Evolutionary conservation across 1,140 invertebrate genomes (phyloP), one percentile per base, ranked within the genome.

Genomic region (Conus ventricosus): DNA sequence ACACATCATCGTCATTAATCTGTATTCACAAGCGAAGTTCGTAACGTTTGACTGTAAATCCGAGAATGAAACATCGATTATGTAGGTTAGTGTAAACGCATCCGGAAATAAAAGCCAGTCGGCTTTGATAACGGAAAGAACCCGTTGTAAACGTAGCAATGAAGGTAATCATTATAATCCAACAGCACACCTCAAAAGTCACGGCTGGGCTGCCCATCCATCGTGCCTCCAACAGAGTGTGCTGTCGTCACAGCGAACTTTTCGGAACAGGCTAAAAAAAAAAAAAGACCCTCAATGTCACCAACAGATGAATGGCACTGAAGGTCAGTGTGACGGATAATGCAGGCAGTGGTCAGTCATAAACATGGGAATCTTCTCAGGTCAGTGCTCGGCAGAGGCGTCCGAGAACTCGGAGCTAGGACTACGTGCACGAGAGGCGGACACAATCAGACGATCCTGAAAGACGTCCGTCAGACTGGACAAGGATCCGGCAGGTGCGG

Each of bases 361-460:
- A 63, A 63, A 63, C 60, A 63, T 13, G 11, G 11, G 17, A 63
- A 13, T 11, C 10, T 63, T 63, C 11, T 63, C 17, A 20, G 67
- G 15, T 81, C 80, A 90, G 25, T 80, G 88, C 15, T 78, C 88
- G 8, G 90, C 83, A 0, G 89, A 89, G n/a, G 67, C 78, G 20
- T 90, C 89, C 15, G 90, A 90, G 4, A 91, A 53, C 84, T 88
- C 91, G 7, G 91, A 91, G 67, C 89, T 91, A 20, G 88, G 67
- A 57, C 91, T 91, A 20, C 87, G 87, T 6, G 86, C 88, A 25
- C 89, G 84, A n/a, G 81, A 39, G 6, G 88, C 81, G 15, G 27
- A 4, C 53, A 78, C 57, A 17, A 78, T 54, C 39, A 89, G 53
- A n/a, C 89, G 80, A 4, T 86, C 81, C 6, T 83, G 85, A 15